phyloP scores from a whole-genome alignment of 2,888 invertebrate genomes.

The Tachystola acroxantha region DNA sequence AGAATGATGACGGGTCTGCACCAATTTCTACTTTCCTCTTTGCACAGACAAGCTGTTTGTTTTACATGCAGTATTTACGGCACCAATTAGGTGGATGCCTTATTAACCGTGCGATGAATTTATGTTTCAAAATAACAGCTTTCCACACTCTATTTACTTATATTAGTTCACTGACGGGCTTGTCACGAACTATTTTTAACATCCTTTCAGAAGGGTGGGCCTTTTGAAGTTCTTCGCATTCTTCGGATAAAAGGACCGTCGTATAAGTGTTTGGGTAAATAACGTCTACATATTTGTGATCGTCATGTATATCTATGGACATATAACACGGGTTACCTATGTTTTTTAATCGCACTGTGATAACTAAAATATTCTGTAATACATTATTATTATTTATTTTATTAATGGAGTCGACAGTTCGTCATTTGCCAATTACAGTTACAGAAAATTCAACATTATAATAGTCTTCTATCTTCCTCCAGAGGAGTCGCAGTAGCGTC shows the following conservation, averaged over 20 bases:
- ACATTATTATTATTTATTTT: too few species aligned
- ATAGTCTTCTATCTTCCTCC: too few species aligned
- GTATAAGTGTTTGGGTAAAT: neutral
- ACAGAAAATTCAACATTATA: too few species aligned
- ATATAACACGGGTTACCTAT: too few species aligned
- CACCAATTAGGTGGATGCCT: slow-evolving; percentile 57
- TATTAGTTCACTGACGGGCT: slow-evolving; percentile 32
- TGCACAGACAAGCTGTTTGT: slow-evolving; percentile 51
- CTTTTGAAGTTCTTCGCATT: slow-evolving; percentile 14
- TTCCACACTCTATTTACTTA: slow-evolving; percentile 40
- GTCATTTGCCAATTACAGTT: too few species aligned
- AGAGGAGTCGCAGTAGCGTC: too few species aligned
- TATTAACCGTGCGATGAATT: slow-evolving; percentile 63
- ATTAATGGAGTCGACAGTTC: too few species aligned
- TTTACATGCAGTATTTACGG: slow-evolving; percentile 65
- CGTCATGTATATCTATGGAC: too few species aligned
- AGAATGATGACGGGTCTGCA: neutral
- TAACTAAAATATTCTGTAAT: too few species aligned
- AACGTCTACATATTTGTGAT: too few species aligned
- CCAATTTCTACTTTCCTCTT: slow-evolving; percentile 22
- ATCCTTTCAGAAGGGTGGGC: slow-evolving; percentile 13
- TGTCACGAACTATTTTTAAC: slow-evolving; percentile 43
- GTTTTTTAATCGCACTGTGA: too few species aligned
- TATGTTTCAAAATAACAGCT: slow-evolving; percentile 44
- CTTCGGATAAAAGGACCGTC: neutral